Base-by-base conservation (phyloP, 2,113 vertebrate genomes). In the Rostratula benghalensis region DNA sequence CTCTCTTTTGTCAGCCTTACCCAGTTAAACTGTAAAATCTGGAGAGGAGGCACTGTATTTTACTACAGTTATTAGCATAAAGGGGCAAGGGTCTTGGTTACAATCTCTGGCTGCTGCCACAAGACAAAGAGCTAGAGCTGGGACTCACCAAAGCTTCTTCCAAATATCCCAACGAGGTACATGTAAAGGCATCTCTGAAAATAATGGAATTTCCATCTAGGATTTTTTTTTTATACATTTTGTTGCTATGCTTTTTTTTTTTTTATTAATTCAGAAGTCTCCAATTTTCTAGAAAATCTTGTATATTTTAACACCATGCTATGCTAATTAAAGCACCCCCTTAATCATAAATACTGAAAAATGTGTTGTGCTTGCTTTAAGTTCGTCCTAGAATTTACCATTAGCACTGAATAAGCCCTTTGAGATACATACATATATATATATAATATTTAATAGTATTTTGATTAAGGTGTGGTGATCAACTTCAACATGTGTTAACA, bases 291-390 rank as follows among this genome's bases (percentile, higher is more conserved):
- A 48, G 23, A 70, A 28, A 63, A 67, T 68, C 46, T 33, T 6
- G 16, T 28, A 0, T 21, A 11, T 45, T 16, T n/a, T 2, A 10
- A 10, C 2, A 23, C 59, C 23, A 60, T 0, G 1, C 8, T 33
- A 51, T 0, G 1, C 8, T 33, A 54, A 74, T 43, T n/a, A 64
- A 83, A 74, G 67, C 65, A 41, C 27, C 51, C 50, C 43, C 30
- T 54, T 54, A 87, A 65, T 28, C 39, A 63, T 16, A 41, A 85
- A 76, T 19, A 69, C 15, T 5, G 5, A 70, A 54, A 93, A 64
- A 35, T 15, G n/a, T 0, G 1, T 41, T 24, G 6, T 28, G 11
- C 27, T 67, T 63, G 31, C 59, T 93, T 70, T 25, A 80, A 17
- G 30, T 27, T 2, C 2, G 41, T 46, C 33, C 30, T 43, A n/a